These are phyloP conservation scores for Furcula furcula DNA, from an alignment of 2,888 invertebrate species.

Conservation along the genomic window DNA sequence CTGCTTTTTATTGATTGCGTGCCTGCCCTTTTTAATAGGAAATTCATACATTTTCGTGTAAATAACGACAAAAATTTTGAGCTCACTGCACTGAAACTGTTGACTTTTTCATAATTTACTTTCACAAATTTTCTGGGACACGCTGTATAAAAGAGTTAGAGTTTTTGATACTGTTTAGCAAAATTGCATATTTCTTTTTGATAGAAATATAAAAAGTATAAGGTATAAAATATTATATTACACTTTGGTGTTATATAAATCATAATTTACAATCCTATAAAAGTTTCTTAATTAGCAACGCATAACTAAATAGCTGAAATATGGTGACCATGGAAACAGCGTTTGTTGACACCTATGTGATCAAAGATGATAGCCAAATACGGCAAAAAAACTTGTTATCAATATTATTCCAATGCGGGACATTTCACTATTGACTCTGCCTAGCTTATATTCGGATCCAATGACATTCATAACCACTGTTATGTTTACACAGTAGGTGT, in stretches of 20 bases:
- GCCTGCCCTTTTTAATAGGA: too few relatives aligned
- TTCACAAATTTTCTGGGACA: too few relatives aligned
- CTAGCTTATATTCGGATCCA: neutral
- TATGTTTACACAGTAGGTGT: too few relatives aligned
- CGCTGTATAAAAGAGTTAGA: too few relatives aligned
- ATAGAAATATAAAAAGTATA: constrained; percentile 13
- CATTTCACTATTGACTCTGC: neutral
- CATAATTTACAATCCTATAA: constrained; percentile 26
- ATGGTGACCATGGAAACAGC: constrained; percentile 4
- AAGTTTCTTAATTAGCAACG: constrained; percentile 17
- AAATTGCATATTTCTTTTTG: too few relatives aligned
- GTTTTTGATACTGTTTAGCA: too few relatives aligned
- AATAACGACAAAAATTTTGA: too few relatives aligned
- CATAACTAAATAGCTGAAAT: constrained; percentile 10
- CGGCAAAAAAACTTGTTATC: neutral
- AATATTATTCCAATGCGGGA: neutral
- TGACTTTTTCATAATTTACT: too few relatives aligned
- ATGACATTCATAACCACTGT: too few relatives aligned
- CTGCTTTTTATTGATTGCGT: too few relatives aligned
- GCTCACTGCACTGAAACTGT: too few relatives aligned
- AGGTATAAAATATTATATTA: constrained; percentile 9
- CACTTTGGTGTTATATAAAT: constrained; percentile 16
- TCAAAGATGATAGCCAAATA: constrained; percentile 13
- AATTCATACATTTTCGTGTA: too few relatives aligned
- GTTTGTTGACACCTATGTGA: constrained; percentile 2